Conservation (phyloP, 2,113 vertebrate genomes). For the Bagarius yarrelli region DNA sequence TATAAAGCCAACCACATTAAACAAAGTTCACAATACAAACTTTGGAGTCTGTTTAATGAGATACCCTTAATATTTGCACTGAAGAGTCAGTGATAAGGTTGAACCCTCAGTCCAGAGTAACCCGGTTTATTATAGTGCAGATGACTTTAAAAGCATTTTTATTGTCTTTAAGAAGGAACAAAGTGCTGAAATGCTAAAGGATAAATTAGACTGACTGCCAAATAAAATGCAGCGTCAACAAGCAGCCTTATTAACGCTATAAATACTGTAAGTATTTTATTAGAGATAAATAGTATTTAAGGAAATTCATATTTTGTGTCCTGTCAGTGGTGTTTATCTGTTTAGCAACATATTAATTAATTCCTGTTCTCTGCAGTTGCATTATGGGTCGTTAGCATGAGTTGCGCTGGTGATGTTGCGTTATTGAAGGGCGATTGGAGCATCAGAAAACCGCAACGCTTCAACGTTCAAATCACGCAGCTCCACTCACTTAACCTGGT, state of each 20-base stretch:
- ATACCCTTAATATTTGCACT: slow-evolving; percentile 6
- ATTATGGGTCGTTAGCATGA: too few relatives aligned
- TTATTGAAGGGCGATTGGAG: too few relatives aligned
- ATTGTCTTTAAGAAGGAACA: background rate
- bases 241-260: background rate
- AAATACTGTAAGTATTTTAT: too few relatives aligned
- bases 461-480: too few relatives aligned
- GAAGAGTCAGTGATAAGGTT: background rate
- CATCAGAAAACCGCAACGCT: too few relatives aligned
- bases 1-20: background rate
- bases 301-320: too few relatives aligned
- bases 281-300: too few relatives aligned
- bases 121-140: background rate
- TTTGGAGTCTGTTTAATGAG: slow-evolving; percentile 1
- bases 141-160: slow-evolving; percentile 8
- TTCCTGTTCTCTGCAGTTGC: too few relatives aligned
- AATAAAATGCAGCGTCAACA: background rate
- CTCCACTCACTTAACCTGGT: too few relatives aligned
- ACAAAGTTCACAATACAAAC: slow-evolving; percentile 38
- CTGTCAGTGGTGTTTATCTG: too few relatives aligned
- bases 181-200: background rate
- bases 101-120: background rate
- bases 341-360: too few relatives aligned
- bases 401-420: too few relatives aligned
- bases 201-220: background rate